Base-by-base conservation (phyloP, 35 echinoderm and acorn worm species). In the Strongylocentrotus purpuratus region DNA sequence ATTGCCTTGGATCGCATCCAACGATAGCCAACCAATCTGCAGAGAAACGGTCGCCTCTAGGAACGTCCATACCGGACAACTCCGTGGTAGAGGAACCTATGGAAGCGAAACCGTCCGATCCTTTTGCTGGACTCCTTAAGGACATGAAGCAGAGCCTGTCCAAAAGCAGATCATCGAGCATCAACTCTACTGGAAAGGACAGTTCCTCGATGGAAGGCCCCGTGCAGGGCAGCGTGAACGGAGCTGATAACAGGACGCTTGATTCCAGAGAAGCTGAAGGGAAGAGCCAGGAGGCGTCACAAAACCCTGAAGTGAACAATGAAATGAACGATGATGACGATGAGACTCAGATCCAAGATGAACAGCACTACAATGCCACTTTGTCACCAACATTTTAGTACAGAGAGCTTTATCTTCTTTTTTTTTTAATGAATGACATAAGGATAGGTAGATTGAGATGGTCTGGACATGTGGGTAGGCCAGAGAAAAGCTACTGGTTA, bases 141-240 rank as follows among this genome's bases (percentile, higher is more conserved):
- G 96, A 96, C 85, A 96, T 96, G 96, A 96, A 96, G 31, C 46
- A 91, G 48, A 94, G 93, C 33, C 46, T 96, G 17, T 46, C 94
- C 45, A 96, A 96, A 46, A 94, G 87, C 32, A 61, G 95, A 46
- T 95, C 95, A 31, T 60, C 95, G 14, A 92, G 95, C 32, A n/a
- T 90, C 52, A 88, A 95, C 95, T 92, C 95, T 2, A 55, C 46
- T 20, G 48, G 90, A 15, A 92, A 91, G 41, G 47, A 88, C 55
- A 95, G 58, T 32, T 35, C 94, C n/a, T 52, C 65, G 48, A 85
- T 12, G 20, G 94, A 95, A 33, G 94, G 25, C 31, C 86, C 28
- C 10, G 87, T 2, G 31, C 88, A 50, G 60, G 33, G 87, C 45
- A 91, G 47, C 41, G 95, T 33, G 87, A 32, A 17, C 20, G 95